phyloP scores from a whole-genome alignment of 2,113 vertebrate species.

The Solenodon paradoxus region DNA sequence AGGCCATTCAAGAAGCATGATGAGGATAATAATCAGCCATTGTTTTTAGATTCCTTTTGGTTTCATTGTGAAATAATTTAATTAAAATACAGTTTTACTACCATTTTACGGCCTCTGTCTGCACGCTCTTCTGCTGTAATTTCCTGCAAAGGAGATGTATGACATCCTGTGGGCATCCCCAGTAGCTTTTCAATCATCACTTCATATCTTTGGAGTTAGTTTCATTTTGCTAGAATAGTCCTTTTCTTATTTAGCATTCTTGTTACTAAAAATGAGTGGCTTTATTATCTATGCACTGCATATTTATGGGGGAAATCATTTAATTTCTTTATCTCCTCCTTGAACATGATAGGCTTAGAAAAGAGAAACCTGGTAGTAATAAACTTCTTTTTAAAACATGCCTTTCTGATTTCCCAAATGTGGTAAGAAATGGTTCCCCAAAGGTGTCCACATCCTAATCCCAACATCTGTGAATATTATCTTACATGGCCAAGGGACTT shows the following conservation, averaged over 20 bases:
- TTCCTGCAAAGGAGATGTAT: slow-evolving; percentile 77
- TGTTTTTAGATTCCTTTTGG: slow-evolving; percentile 77
- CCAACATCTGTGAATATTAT: neutral
- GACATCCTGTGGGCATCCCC: slow-evolving; percentile 74
- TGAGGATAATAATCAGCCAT: slow-evolving; percentile 64
- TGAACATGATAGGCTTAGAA: neutral
- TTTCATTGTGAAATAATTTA: slow-evolving; percentile 79
- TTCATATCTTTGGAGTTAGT: slow-evolving; percentile 55
- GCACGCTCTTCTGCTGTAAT: slow-evolving; percentile 75
- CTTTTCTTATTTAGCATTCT: slow-evolving; percentile 43
- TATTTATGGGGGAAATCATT: neutral
- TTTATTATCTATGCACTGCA: slow-evolving; percentile 66
- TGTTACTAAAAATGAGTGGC: slow-evolving; percentile 53
- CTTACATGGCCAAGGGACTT: neutral
- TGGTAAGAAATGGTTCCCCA: neutral
- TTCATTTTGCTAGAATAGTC: slow-evolving; percentile 70
- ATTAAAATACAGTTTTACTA: slow-evolving; percentile 80
- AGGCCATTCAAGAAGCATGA: slow-evolving; percentile 58
- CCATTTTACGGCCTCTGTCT: slow-evolving; percentile 75
- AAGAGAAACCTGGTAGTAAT: neutral
- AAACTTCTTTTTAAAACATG: slow-evolving; percentile 15
- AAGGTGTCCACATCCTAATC: neutral
- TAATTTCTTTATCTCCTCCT: neutral
- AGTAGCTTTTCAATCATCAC: slow-evolving; percentile 72
- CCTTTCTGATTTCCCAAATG: neutral